Evolutionary conservation across 2,888 invertebrate species (phyloP), one percentile per base, ranked within the genome.

Genomic region (Adela reaumurella): DNA sequence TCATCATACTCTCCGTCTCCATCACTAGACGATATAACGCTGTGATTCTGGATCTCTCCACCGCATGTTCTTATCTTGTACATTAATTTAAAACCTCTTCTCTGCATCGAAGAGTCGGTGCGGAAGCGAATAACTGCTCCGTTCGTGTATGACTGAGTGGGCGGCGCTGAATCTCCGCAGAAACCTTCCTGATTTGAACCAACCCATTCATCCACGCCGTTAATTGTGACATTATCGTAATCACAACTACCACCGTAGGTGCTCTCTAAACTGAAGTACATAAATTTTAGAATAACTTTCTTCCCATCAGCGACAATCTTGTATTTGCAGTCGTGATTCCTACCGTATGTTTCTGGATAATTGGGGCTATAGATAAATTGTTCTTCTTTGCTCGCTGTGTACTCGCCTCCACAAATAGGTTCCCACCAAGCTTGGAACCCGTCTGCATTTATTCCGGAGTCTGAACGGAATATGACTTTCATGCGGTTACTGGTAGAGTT

Each of bases 381-480:
- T 51, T 74, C 64, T 20, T 63, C 63, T 14, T 60, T 63, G 2
- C 74, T 74, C 0, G 84, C 88, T 46, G 71, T 63, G 55, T 86
- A 84, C 3, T 74, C 64, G 3, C 89, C 89, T 11, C 92, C 92
- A 67, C 96, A 96, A 51, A 82, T 83, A 53, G 82, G 65, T 18
- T 62, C 61, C 84, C 90, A 90, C 14, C 59, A 51, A 5, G 85
- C 85, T 74, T 81, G 72, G 52, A 94, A 94, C 14, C 94, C 94
- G 58, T 88, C 88, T 11, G 72, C 71, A 2, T 68, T 76, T 63
- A 24, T 8, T 24, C 24, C 24, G 8, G 24, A 24, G 24, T 94
- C 87, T 5, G 89, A 85, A 43, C 85, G 84, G 62, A 94, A 90
- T 10, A 87, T 63, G 2, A 94, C 71, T 64, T 84, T 87, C 76